Evolutionary conservation across 2,113 vertebrate genomes (phyloP).

Genomic region (Heliornis fulica): DNA sequence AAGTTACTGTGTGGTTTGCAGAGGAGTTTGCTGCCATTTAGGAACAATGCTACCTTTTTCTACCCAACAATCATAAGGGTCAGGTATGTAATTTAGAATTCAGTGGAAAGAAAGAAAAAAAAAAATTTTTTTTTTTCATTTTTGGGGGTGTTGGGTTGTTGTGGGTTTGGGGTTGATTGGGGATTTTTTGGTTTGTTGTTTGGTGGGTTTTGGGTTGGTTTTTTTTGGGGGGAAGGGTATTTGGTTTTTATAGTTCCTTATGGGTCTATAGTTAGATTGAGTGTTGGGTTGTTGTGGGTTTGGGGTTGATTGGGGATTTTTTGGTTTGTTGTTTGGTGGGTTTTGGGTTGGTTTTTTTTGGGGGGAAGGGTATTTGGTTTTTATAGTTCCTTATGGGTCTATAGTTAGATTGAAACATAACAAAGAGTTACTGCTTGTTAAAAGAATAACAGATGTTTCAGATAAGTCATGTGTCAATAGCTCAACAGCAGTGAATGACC

Average conservation of each 20-base stretch:
- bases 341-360: not conserved
- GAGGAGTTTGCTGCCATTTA: not conserved
- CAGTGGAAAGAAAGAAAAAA: not conserved
- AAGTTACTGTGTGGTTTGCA: accelerated
- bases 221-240: not conserved
- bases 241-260: not conserved
- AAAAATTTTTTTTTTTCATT: not conserved
- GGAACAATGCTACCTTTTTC: not conserved
- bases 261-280: not conserved
- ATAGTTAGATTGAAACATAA: not conserved
- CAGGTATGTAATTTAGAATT: not conserved
- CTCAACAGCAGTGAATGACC: not conserved
- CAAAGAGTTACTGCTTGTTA: not conserved
- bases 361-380: too few species aligned
- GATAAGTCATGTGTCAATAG: not conserved
- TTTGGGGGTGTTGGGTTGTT: too few species aligned
- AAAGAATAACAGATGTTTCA: not conserved
- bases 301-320: too few species aligned
- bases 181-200: too few species aligned
- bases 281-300: too few species aligned
- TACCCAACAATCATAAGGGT: not conserved
- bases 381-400: accelerated
- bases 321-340: too few species aligned
- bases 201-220: too few species aligned
- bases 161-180: too few species aligned